Evolutionary conservation across 2,113 vertebrate species (phyloP).

Genomic region (Macquaria ambigua): DNA sequence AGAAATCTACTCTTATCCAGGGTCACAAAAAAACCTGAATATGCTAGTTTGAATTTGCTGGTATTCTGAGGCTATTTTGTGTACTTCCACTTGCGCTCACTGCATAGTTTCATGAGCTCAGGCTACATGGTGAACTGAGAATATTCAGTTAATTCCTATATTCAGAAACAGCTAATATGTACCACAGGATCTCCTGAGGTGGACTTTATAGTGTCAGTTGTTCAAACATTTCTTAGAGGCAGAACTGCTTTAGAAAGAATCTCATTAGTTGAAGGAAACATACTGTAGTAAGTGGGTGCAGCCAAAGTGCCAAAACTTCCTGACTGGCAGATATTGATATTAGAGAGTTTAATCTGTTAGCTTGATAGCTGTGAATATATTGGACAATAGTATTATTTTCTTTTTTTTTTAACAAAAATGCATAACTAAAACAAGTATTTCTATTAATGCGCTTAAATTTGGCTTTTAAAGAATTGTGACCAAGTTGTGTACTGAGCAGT

Average conservation of each 20-base stretch:
- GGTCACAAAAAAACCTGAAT: not conserved
- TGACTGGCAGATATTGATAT: not conserved
- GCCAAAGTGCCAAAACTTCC: not conserved
- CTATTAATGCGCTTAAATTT: not conserved
- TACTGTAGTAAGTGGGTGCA: not conserved
- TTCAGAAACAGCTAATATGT: not conserved
- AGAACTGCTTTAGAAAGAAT: not conserved
- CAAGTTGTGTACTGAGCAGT: not conserved
- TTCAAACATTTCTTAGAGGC: slow-evolving; percentile 34
- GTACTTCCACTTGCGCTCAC: not conserved
- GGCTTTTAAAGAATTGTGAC: not conserved
- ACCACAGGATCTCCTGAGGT: not conserved
- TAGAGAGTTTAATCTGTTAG: too few species aligned
- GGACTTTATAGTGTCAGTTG: not conserved
- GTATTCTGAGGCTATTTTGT: not conserved
- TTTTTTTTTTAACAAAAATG: not conserved
- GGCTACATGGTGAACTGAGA: not conserved
- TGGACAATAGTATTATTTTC: too few species aligned
- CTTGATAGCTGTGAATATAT: too few species aligned
- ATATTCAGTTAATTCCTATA: not conserved
- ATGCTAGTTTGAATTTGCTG: not conserved
- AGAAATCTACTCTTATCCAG: slow-evolving; percentile 11
- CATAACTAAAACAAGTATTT: not conserved
- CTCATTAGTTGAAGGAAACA: not conserved
- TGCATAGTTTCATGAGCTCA: not conserved